Evolutionary conservation across 1,140 invertebrate genomes (phyloP), one percentile per base, ranked within the genome.

Genomic region (Frieseomelitta varia): DNA sequence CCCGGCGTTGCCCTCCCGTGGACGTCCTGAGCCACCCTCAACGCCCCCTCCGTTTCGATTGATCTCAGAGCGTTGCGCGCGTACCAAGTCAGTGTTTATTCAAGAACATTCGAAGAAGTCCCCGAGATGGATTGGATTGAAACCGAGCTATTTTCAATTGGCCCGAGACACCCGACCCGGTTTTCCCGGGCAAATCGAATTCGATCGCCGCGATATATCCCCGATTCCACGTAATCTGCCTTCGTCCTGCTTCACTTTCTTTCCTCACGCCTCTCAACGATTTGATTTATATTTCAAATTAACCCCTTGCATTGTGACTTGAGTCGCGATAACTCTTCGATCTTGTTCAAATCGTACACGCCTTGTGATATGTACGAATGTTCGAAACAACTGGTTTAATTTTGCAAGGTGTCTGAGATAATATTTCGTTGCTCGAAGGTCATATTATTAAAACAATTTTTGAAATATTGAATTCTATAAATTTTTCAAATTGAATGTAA

Each of bases 61-160:
- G 87, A 91, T 91, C 90, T 65, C 76, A 68, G 76, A n/a, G n/a
- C n/a, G n/a, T 47, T 21, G 4, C 47, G 51, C 19, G 83, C 80
- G 75, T n/a, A 69, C 65, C 85, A 88, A 92, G 90, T 88, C 90
- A 88, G 90, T 91, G 91, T 92, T 92, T 92, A 92, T 92, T 92
- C 90, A 92, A 84, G 88, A 85, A 82, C 77, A 82, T 84, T 63
- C 67, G 77, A 74, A 69, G 75, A 79, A 47, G 74, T 81, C 79
- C 47, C 47, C 61, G 74, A 90, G 89, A 92, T 89, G 88, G 90
- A 76, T 75, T 84, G 89, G 91, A 92, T 89, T 92, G 90, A 89
- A 89, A 91, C 84, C 83, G 82, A 92, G 86, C 87, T 91, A 87
- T 91, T 91, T 84, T 90, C 87, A 84, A 91, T 86, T 88, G 84